Evolutionary conservation across 1,140 invertebrate species (phyloP).

Genomic region (Acyrthosiphon pisum): DNA sequence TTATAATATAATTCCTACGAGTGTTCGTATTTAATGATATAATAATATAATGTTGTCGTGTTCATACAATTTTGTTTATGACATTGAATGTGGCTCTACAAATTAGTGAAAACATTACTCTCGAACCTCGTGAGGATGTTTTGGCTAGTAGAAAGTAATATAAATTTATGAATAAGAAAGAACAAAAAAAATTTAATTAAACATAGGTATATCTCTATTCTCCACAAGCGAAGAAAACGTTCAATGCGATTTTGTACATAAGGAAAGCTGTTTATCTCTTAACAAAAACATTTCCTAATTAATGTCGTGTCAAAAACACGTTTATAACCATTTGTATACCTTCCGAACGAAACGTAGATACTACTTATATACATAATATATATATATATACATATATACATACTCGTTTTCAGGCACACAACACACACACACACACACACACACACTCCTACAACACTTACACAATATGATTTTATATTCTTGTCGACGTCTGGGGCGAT

Average conservation of each 20-base stretch:
- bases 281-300: slow-evolving; percentile 16
- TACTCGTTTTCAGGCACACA: not conserved
- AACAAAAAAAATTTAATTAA: not conserved
- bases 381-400: not conserved
- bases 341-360: not conserved
- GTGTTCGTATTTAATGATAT: too few relatives aligned
- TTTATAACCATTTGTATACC: not conserved
- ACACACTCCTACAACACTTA: not conserved
- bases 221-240: not conserved
- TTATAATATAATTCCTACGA: not conserved
- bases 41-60: not conserved
- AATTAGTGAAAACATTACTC: not conserved
- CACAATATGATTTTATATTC: slow-evolving; percentile 26
- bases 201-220: not conserved
- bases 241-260: not conserved
- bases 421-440: not conserved
- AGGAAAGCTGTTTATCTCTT: slow-evolving; percentile 1
- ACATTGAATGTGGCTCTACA: not conserved
- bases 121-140: not conserved
- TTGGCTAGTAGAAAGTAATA: not conserved
- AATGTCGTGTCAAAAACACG: slow-evolving; percentile 35
- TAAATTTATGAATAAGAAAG: not conserved
- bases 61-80: not conserved
- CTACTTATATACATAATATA: not conserved
- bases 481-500: not conserved